Evolutionary conservation across 1,140 invertebrate species (phyloP).

Genomic region (Muscidifurax raptorellus): DNA sequence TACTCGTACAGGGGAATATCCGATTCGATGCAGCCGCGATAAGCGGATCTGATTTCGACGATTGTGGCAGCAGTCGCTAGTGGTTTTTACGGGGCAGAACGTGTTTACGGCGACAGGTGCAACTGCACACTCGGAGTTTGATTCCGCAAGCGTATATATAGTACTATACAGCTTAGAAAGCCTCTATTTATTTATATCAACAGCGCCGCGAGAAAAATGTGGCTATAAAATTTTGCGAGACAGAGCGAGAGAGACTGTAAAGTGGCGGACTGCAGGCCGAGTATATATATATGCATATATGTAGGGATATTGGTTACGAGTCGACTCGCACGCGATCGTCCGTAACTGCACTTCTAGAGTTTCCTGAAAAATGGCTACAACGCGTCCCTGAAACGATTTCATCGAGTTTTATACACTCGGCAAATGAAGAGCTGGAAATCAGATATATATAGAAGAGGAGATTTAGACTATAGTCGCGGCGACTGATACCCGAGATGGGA

Average conservation of each 20-base stretch:
- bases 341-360: conserved; percentile 37
- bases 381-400: conserved; percentile 12
- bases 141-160: too few species aligned
- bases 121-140: too few species aligned
- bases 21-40: not conserved
- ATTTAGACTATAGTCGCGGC: not conserved
- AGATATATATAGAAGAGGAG: conserved; percentile 15
- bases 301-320: not conserved
- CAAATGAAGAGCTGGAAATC: conserved; percentile 17
- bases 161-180: too few species aligned
- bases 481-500: not conserved
- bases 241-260: conserved; percentile 2
- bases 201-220: not conserved
- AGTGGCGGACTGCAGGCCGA: conserved; percentile 44
- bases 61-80: not conserved
- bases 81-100: not conserved
- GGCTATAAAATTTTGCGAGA: conserved; percentile 21
- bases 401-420: not conserved
- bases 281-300: not conserved
- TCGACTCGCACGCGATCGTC: conserved; percentile 13
- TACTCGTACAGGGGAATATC: not conserved
- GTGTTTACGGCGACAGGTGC: not conserved
- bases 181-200: too few species aligned
- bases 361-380: conserved; percentile 39
- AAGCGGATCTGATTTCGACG: not conserved